Evolutionary conservation across 1,140 invertebrate species (phyloP).

Genomic region (Kradibia gibbosae): DNA sequence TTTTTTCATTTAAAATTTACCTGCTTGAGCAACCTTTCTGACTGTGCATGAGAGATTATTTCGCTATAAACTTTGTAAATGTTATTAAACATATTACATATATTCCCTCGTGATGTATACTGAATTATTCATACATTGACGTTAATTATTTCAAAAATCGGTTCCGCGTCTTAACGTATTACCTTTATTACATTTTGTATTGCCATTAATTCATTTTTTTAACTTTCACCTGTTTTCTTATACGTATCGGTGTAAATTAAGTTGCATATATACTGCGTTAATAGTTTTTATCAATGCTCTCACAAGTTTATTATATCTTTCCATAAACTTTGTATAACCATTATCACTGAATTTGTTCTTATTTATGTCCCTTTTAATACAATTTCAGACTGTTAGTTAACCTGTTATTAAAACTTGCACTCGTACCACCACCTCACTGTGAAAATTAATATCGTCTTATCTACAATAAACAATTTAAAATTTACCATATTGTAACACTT

Average conservation of each 20-base stretch:
- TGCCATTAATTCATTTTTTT: background rate
- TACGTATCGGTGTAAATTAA: background rate
- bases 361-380: background rate
- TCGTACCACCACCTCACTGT: background rate
- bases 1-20: background rate
- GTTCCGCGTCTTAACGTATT: background rate
- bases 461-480: background rate
- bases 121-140: background rate
- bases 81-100: background rate
- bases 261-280: background rate
- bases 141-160: background rate
- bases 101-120: background rate
- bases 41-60: background rate
- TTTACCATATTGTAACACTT: background rate
- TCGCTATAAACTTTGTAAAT: background rate
- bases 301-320: background rate
- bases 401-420: background rate
- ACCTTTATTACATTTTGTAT: background rate
- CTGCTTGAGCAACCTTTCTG: background rate
- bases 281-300: background rate
- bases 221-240: background rate
- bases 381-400: background rate
- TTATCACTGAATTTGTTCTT: background rate
- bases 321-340: background rate
- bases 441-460: background rate